Evolutionary conservation across 1,140 invertebrate species (phyloP).

Genomic region (Glomeris maerens): DNA sequence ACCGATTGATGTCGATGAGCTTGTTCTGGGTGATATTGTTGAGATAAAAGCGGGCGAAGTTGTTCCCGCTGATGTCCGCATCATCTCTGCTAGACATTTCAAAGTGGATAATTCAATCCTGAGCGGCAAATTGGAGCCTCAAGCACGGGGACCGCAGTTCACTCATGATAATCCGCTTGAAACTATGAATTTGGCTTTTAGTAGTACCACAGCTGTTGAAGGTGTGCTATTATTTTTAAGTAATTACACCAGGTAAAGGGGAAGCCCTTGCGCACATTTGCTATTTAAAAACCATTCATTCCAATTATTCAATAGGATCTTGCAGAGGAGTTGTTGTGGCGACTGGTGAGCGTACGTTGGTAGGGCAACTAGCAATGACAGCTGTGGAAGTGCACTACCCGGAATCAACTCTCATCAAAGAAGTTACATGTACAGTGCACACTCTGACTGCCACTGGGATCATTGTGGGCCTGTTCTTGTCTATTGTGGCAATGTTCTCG

Average conservation of each 20-base stretch:
- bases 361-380: conserved; percentile 38
- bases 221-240: conserved; percentile 12
- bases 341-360: conserved; percentile 35
- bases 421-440: conserved; percentile 36
- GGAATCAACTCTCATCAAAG: conserved; percentile 33
- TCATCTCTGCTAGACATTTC: conserved; percentile 58
- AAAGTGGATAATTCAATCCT: conserved; percentile 20
- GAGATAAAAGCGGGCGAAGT: conserved; percentile 89
- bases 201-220: conserved; percentile 35
- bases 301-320: conserved; percentile 24
- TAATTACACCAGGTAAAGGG: not conserved
- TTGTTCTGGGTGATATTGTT: conserved; percentile 84
- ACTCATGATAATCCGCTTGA: conserved; percentile 36
- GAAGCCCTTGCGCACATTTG: not conserved
- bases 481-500: conserved; percentile 23
- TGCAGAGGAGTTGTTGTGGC: conserved; percentile 31
- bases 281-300: conserved; percentile 1
- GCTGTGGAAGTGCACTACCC: conserved; percentile 33
- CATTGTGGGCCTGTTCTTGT: conserved; percentile 32
- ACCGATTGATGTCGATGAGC: conserved; percentile 72
- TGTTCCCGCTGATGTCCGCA: conserved; percentile 84
- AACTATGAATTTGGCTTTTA: conserved; percentile 35
- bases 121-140: conserved; percentile 20
- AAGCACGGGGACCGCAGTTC: conserved; percentile 20
- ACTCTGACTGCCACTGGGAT: conserved; percentile 34